Evolutionary conservation across 2,113 vertebrate genomes (phyloP).

Genomic region (Microcebus murinus): DNA sequence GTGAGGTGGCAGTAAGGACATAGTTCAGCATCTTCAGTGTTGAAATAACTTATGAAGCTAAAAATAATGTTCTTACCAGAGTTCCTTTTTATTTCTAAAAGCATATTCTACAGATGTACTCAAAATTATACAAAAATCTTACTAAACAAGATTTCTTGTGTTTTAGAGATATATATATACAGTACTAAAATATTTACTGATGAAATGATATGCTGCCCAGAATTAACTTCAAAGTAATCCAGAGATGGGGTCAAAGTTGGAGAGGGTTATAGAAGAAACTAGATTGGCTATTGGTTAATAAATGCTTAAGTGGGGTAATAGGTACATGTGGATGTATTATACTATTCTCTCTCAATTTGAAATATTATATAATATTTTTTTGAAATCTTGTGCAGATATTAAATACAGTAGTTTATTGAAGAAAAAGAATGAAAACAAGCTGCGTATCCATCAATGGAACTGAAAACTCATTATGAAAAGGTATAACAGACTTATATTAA

Average conservation of each 20-base stretch:
- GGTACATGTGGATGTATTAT: neutral
- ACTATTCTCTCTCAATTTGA: neutral
- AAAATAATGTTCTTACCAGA: neutral
- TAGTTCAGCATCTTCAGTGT: neutral
- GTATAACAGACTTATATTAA: neutral
- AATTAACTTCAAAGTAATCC: neutral
- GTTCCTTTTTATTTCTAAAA: constrained; percentile 1
- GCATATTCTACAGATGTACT: neutral
- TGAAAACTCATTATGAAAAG: neutral
- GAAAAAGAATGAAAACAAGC: neutral
- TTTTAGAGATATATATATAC: neutral
- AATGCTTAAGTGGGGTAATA: neutral
- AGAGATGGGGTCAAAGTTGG: neutral
- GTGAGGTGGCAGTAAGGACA: neutral
- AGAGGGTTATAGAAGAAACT: neutral
- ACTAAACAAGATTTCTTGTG: neutral
- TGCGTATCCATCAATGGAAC: neutral
- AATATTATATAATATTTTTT: neutral
- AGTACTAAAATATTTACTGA: neutral
- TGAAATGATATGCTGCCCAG: neutral
- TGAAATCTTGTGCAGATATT: neutral
- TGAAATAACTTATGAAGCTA: neutral
- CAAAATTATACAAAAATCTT: neutral
- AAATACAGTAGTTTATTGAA: neutral
- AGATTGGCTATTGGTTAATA: neutral